Evolutionary conservation across 2,888 invertebrate species (phyloP).

Genomic region (Nowickia ferox): DNA sequence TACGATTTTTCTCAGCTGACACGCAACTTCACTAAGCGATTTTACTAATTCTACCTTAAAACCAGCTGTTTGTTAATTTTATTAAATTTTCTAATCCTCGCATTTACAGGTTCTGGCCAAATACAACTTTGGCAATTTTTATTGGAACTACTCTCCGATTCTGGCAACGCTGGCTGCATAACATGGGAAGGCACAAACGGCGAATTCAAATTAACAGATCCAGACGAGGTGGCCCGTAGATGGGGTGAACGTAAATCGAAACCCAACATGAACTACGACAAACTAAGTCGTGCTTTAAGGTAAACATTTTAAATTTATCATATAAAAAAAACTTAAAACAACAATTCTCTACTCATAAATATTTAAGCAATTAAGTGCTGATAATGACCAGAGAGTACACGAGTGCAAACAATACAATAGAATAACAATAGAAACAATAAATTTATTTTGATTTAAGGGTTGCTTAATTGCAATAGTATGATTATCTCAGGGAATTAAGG

Average conservation of each 20-base stretch:
- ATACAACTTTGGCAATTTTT: conserved; percentile 99
- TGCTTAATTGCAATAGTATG: conserved; percentile 14
- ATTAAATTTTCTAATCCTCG: background rate
- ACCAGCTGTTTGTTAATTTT: no score
- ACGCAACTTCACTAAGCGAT: no score
- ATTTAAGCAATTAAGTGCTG: conserved; percentile 29
- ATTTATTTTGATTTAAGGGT: conserved; percentile 33
- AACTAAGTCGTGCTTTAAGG: conserved; percentile 97
- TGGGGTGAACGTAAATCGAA: conserved; percentile 99
- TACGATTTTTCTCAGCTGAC: no score
- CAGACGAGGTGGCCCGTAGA: conserved; percentile 98
- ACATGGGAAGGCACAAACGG: conserved; percentile 99
- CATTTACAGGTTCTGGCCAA: conserved; percentile 92
- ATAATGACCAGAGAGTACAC: conserved; percentile 19
- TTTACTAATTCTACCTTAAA: no score
- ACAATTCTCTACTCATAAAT: conserved; percentile 6
- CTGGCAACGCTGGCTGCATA: conserved; percentile 97
- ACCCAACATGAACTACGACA: conserved; percentile 99
- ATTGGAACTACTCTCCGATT: conserved; percentile 97
- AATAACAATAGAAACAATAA: conserved; percentile 10
- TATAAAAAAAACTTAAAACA: background rate
- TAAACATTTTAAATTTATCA: conserved; percentile 81
- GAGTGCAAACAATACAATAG: conserved; percentile 7
- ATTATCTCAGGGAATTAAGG: conserved; percentile 30
- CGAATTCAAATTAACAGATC: conserved; percentile 99